Evolutionary conservation across 2,797 vertebrate genomes (phyloP).

Genomic region (Phoebastria nigripes): DNA sequence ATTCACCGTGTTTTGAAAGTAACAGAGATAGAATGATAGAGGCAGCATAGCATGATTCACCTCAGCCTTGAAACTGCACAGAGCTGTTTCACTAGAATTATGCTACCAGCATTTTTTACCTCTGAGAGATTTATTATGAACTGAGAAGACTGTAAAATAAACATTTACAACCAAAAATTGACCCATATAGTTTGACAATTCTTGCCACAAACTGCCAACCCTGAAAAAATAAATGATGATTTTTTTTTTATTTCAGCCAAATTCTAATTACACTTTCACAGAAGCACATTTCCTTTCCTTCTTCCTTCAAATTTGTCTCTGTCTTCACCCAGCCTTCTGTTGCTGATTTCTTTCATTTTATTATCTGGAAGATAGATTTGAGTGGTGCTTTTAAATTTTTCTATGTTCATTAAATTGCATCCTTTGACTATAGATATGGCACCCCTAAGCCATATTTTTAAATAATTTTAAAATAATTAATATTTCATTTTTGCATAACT

Average conservation of each 20-base stretch:
- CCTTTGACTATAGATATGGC: neutral
- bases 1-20: neutral
- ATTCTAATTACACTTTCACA: neutral
- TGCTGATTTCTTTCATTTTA: neutral
- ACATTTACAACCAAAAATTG: neutral
- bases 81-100: neutral
- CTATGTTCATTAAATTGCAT: neutral
- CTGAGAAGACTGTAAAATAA: neutral
- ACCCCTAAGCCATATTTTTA: neutral
- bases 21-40: neutral
- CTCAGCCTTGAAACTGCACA: neutral
- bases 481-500: neutral
- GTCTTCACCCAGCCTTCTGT: neutral
- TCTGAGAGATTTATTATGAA: neutral
- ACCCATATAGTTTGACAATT: neutral
- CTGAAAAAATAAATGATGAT: neutral
- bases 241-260: neutral
- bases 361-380: neutral
- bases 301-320: neutral
- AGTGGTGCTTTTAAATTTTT: neutral
- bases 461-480: neutral
- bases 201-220: neutral
- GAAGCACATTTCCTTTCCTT: neutral
- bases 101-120: neutral
- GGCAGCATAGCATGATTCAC: neutral